Conservation (phyloP, 1,140 invertebrate species). For the Campodea augens region DNA sequence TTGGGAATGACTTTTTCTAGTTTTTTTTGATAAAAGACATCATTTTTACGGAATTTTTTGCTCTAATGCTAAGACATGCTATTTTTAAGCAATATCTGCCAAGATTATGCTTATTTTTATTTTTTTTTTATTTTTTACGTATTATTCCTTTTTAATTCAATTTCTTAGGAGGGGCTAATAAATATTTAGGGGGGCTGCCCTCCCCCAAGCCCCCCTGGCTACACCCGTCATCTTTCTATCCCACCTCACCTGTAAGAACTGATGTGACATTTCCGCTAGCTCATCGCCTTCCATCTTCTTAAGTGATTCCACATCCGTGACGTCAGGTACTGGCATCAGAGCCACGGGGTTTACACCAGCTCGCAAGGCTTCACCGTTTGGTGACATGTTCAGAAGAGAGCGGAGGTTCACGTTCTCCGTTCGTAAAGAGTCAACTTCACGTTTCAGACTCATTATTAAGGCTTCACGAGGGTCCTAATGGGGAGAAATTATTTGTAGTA, state of each 20-base stretch:
- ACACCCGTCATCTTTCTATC: too few relatives aligned
- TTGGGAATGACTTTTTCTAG: too few relatives aligned
- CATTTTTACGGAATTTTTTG: too few relatives aligned
- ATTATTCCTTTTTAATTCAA: too few relatives aligned
- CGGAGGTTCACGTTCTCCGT: slow-evolving; percentile 80
- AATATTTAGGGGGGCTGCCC: too few relatives aligned
- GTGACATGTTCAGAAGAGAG: slow-evolving; percentile 38
- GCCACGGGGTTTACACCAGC: slow-evolving; percentile 2
- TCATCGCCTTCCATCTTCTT: slow-evolving; percentile 46
- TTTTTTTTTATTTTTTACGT: too few relatives aligned
- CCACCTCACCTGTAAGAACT: slow-evolving; percentile 58
- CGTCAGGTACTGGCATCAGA: background rate
- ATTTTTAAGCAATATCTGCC: too few relatives aligned
- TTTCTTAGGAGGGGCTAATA: too few relatives aligned
- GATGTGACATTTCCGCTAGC: slow-evolving; percentile 47
- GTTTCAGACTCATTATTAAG: slow-evolving; percentile 68
- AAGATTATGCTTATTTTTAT: too few relatives aligned
- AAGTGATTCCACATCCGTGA: slow-evolving; percentile 46
- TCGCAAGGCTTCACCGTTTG: background rate
- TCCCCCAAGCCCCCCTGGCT: too few relatives aligned
- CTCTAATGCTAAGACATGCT: too few relatives aligned
- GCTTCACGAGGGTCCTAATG: slow-evolving; percentile 74
- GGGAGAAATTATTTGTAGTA: slow-evolving; percentile 14
- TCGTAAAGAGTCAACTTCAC: slow-evolving; percentile 69
- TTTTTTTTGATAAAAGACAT: too few relatives aligned